Evolutionary conservation across 2,888 invertebrate genomes (phyloP), one percentile per base, ranked within the genome.

Genomic region (Acanthosepion esculentum): DNA sequence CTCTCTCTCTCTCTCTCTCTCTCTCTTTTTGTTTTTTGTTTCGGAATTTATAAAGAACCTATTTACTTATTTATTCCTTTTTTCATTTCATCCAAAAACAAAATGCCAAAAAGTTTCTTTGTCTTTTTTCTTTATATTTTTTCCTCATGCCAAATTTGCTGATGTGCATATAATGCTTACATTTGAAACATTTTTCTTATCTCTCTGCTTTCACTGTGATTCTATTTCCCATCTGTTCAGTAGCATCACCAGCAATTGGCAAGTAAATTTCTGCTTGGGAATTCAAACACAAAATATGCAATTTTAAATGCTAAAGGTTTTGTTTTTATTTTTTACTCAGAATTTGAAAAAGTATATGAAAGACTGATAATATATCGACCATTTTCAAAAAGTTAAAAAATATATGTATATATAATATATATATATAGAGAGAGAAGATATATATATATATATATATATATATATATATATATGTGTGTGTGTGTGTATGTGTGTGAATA

Each of bases 161-260:
- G 78, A 78, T 78, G 78, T 78, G 78, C 33, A 78, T n/a, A 78
- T 78, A 78, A n/a, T 78, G 78, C 78, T 78, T 78, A n/a, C 78
- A 78, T 78, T 78, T 78, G 3, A 78, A 78, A 78, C 78, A 78
- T 78, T 78, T 78, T 78, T 78, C 78, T 12, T 78, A 33, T 78
- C n/a, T 78, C n/a, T 78, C 78, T n/a, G 15, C 12, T 78, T 78
- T 33, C 78, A 78, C 15, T 10, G 33, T 78, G n/a, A 78, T 78
- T 78, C 33, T 78, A 78, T 78, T 78, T 78, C 78, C 33, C n/a
- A 78, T 78, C n/a, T 78, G n/a, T 78, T 78, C 12, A 78, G 78
- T 33, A 78, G 15, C 18, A 78, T 12, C n/a, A n/a, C n/a, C 78
- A 78, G n/a, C n/a, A n/a, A 78, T 78, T 12, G n/a, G 15, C 78